Conservation (phyloP, 2,888 invertebrate species). For the Mamestra brassicae region DNA sequence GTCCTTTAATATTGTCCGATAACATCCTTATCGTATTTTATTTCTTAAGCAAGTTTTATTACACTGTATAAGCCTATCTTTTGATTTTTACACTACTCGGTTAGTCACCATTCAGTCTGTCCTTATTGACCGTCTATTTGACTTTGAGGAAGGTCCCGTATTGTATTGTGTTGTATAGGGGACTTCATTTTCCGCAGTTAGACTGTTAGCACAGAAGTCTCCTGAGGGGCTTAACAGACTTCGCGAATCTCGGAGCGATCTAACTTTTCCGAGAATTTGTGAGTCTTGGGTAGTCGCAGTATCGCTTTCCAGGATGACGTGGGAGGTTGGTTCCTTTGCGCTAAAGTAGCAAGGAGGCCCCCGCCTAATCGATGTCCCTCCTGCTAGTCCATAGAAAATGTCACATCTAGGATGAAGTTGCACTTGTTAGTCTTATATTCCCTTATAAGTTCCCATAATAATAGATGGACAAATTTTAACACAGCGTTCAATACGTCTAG, state of each 20-base stretch:
- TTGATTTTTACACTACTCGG: too few relatives aligned
- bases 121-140: background rate
- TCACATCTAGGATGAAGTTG: background rate
- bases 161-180: background rate
- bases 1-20: conserved; percentile 1
- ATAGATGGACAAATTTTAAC: too few relatives aligned
- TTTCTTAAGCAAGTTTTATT: background rate
- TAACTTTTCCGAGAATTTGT: too few relatives aligned
- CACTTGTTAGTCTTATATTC: background rate
- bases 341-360: too few relatives aligned
- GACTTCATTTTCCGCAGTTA: background rate
- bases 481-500: too few relatives aligned
- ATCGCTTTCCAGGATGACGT: too few relatives aligned
- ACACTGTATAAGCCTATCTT: background rate
- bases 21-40: background rate
- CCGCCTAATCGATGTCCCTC: too few relatives aligned
- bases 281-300: too few relatives aligned
- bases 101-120: background rate
- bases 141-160: background rate
- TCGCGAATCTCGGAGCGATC: too few relatives aligned
- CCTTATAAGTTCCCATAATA: too few relatives aligned
- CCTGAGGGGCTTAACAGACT: too few relatives aligned
- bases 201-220: background rate
- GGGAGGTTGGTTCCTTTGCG: too few relatives aligned
- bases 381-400: background rate